A percentile compares a stretch with the other conserved stretches of the same genome.
These are phyloP conservation scores for Asteroscopus sphinx DNA, from an alignment of 2,888 invertebrate genomes.

Conservation along the genomic window DNA sequence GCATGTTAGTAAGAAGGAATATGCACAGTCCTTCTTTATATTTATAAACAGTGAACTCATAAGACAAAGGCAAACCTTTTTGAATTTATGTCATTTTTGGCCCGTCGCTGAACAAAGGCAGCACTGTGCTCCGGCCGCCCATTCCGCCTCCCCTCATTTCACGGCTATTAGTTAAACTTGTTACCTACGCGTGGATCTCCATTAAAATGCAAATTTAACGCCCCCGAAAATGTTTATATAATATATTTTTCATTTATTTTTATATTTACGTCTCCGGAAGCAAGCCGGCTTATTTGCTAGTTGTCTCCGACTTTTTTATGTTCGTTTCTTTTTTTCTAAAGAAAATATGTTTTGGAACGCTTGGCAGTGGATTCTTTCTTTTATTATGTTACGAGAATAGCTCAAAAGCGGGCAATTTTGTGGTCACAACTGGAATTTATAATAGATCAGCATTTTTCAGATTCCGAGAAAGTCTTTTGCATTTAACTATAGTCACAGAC, in stretches of 20 bases:
- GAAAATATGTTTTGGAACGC: constrained; percentile 42
- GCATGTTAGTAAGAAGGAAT: constrained; percentile 14
- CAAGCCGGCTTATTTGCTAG: constrained; percentile 48
- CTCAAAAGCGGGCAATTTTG: constrained; percentile 33
- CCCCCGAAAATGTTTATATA: constrained; percentile 84
- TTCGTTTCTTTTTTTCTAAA: constrained; percentile 33
- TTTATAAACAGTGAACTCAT: constrained; percentile 49
- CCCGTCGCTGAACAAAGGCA: constrained; percentile 53
- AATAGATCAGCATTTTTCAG: constrained; percentile 26
- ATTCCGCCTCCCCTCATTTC: constrained; percentile 79
- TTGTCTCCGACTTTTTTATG: constrained; percentile 37
- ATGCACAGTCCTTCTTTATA: constrained; percentile 29
- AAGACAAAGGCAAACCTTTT: constrained; percentile 54
- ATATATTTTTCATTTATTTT: constrained; percentile 79
- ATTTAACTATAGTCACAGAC: no score
- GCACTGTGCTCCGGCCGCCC: constrained; percentile 54
- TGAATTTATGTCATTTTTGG: constrained; percentile 58
- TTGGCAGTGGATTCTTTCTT: constrained; percentile 44
- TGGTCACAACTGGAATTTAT: constrained; percentile 37
- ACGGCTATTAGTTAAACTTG: constrained; percentile 88
- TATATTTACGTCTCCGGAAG: constrained; percentile 58
- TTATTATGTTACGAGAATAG: constrained; percentile 47
- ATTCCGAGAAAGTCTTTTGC: constrained; percentile 21
- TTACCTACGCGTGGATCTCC: constrained; percentile 87
- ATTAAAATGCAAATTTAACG: constrained; percentile 89